A percentile compares a stretch with the other conserved stretches of the same genome.
These are phyloP conservation scores for Trichacis sp. DNA, from an alignment of 2,888 invertebrate genomes.

Conservation along the genomic window DNA sequence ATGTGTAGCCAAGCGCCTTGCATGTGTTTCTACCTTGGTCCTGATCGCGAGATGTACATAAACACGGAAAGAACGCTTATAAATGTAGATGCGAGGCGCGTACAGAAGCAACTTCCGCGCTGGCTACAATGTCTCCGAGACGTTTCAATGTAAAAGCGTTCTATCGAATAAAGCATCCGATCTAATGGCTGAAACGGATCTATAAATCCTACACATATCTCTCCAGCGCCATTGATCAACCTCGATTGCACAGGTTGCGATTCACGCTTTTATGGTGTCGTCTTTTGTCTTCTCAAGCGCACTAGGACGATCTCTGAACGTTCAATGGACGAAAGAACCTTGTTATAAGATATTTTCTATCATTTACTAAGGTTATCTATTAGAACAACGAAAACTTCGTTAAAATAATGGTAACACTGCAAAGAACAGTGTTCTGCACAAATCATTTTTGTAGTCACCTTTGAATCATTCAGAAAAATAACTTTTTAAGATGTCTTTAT, in stretches of 20 bases:
- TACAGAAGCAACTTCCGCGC: conserved; percentile 33
- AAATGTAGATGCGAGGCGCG: conserved; percentile 24
- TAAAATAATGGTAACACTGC: too few species aligned
- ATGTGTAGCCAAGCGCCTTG: conserved; percentile 27
- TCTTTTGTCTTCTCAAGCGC: conserved; percentile 8
- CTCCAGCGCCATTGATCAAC: conserved; percentile 16
- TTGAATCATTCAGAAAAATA: too few species aligned
- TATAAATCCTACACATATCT: conserved; percentile 52
- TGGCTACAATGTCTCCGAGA: conserved; percentile 50
- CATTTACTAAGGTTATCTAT: too few species aligned
- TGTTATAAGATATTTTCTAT: too few species aligned
- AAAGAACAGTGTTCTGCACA: too few species aligned
- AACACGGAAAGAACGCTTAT: conserved; percentile 39
- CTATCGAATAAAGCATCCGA: conserved; percentile 53
- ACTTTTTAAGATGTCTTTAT: too few species aligned
- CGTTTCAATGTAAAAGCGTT: conserved; percentile 60
- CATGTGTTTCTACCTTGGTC: conserved; percentile 37
- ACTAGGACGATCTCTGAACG: too few species aligned
- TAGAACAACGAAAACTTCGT: too few species aligned
- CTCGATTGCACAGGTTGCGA: conserved; percentile 11
- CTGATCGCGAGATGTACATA: conserved; percentile 26
- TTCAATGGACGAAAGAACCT: too few species aligned
- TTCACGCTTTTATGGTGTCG: not conserved
- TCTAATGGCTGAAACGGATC: conserved; percentile 48
- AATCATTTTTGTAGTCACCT: too few species aligned